phyloP scores from a whole-genome alignment of 2,797 vertebrate genomes.

The Xiphorhynchus erythropygius region DNA sequence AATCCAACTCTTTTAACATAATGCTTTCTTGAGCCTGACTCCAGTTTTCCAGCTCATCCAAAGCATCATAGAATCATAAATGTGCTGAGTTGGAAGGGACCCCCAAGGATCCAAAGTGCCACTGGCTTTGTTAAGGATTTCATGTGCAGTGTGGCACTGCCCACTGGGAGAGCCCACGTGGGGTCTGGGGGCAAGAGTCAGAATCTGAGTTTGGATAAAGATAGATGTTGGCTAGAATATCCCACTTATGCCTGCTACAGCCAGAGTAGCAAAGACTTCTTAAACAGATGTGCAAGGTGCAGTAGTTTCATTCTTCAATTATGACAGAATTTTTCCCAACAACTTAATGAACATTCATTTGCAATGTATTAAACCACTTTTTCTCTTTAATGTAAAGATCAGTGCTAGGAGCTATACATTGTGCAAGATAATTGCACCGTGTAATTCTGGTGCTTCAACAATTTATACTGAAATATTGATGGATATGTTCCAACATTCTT shows the following conservation, averaged over 20 bases:
- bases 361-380: conserved; percentile 65
- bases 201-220: neutral
- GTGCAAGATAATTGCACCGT: conserved; percentile 63
- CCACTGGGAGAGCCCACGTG: neutral
- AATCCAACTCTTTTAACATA: neutral
- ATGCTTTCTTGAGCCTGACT: neutral
- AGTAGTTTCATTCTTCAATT: conserved; percentile 67
- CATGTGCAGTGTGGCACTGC: neutral
- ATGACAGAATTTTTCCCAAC: conserved; percentile 63
- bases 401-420: conserved; percentile 67
- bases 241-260: neutral
- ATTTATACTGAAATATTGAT: conserved; percentile 48
- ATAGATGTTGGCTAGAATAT: neutral
- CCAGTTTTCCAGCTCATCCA: neutral
- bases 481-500: conserved; percentile 40
- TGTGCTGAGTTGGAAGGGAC: neutral
- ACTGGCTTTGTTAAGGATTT: neutral
- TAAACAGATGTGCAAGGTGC: conserved; percentile 45
- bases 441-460: conserved; percentile 64
- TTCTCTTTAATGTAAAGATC: conserved; percentile 66
- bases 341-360: conserved; percentile 75
- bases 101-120: neutral
- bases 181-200: neutral
- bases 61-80: neutral
- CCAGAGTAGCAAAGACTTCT: neutral